Evolutionary conservation across 2,797 vertebrate genomes (phyloP).

Genomic region (Sardinella longiceps): DNA sequence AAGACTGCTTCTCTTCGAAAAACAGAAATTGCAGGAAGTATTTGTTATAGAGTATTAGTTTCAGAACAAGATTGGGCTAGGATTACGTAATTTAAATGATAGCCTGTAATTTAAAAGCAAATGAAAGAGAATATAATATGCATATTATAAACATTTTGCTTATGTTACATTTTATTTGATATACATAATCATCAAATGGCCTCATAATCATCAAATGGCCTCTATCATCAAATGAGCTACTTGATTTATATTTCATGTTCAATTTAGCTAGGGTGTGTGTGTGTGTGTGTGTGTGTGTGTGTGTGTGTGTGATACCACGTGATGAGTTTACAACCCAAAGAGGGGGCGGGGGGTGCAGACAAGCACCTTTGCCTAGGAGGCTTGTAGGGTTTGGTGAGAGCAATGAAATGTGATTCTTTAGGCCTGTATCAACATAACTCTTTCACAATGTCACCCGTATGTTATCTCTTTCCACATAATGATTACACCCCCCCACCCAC

Average conservation of each 20-base stretch:
- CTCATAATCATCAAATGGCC: no score
- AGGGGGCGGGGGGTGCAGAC: not conserved
- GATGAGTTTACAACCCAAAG: not conserved
- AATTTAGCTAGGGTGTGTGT: no score
- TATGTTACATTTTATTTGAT: no score
- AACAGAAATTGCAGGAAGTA: constrained; percentile 16
- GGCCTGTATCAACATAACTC: not conserved
- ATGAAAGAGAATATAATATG: not conserved
- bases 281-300: no score
- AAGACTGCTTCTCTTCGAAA: not conserved
- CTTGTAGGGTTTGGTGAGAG: no score
- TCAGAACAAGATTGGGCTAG: not conserved
- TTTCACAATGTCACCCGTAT: not conserved
- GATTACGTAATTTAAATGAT: not conserved
- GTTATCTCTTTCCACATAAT: not conserved
- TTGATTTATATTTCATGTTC: no score
- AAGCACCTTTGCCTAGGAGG: no score
- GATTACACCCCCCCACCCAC: not conserved
- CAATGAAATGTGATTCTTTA: not conserved
- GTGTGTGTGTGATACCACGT: no score
- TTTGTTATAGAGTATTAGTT: not conserved
- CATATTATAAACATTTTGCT: no score
- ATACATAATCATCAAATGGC: no score
- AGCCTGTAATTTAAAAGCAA: constrained; percentile 12
- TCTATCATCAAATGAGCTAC: no score